Base-by-base conservation (phyloP, 2,113 vertebrate species). In the Planiliza haematocheilus region DNA sequence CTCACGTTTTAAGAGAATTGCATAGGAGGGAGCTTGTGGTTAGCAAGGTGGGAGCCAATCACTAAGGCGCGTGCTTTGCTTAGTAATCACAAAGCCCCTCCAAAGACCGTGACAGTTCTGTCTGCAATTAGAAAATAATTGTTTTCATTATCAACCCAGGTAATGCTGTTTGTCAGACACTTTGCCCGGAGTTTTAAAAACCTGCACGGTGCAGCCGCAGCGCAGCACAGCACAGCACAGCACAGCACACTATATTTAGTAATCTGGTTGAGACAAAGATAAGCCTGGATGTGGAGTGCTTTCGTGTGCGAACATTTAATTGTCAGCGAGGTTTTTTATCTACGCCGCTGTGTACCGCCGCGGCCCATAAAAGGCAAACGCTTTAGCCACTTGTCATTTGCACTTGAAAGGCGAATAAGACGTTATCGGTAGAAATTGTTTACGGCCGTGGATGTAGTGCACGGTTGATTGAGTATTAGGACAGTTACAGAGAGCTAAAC, bases 51-150 rank as follows among this genome's bases (percentile, higher is more conserved):
- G 85, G 58, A 58, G 63, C 41, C 69, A 81, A 71, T 86, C 62
- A 78, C 58, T 43, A 16, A 38, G 50, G 61, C 78, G 43, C 70
- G 52, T 14, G 62, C 65, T 63, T 64, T 63, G 48, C 43, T 79
- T 78, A 49, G 61, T 77, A 81, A 86, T 86, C 60, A 50, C 20
- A 16, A 72, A 43, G 17, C 24, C 43, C 49, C 64, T 74, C 14
- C 36, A 71, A 81, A 74, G 63, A 70, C 58, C 67, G 5, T 56
- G 17, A 82, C 70, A 79, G 81, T 85, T 71, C 73, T 49, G 49
- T 12, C 61, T 88, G 59, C 65, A 87, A 84, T 88, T 88, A 90
- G 39, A 83, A 87, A 86, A 76, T 83, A 77, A 86, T 78, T 66
- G 55, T 86, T 86, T 79, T 82, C 65, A 86, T 88, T 73, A 86